Base-by-base conservation (phyloP, 2,797 vertebrate genomes). In the Silurus lanzhouensis region DNA sequence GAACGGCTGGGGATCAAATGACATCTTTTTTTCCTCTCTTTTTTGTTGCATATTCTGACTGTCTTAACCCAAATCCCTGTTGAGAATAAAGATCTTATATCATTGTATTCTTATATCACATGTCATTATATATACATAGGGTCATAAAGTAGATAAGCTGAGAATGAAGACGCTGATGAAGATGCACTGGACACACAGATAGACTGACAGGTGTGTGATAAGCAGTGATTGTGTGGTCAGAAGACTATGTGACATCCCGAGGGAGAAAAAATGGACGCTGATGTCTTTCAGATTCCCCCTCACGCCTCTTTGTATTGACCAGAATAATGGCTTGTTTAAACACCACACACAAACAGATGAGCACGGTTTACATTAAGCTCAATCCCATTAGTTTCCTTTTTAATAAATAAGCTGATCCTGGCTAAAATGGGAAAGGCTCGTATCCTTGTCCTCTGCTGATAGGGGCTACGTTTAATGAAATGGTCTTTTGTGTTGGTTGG, bases 401-500 rank as follows among this genome's bases (percentile, higher is more conserved):
- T 88, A 88, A 90, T 89, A 89, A 89, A 89, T 88, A 86, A 88
- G 79, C 86, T 84, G 86, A 87, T 87, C 84, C 82, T 68, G 82
- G 31, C 66, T 9, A 25, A 70, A 80, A 68, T 79, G 81, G 75
- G 46, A 66, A 9, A 27, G 81, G 48, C 61, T 64, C 61, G 81
- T 84, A 71, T 68, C 64, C 81, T 84, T 87, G 83, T 90, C 83
- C 84, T 87, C 86, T 77, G 86, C 88, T 88, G 88, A 89, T 89
- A 88, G 87, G 85, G 79, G 84, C 83, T 79, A 57, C 79, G 68
- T 87, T 89, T 88, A 90, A 90, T 90, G 88, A 90, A 89, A 90
- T 85, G 86, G 80, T 90, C 88, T 90, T 89, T 90, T 90, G 89
- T 90, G 83, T 84, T 80, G 86, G 85, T 86, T 88, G 88, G 88